Evolutionary conservation across 2,888 invertebrate genomes (phyloP).

Genomic region (Mellilla xanthometata): DNA sequence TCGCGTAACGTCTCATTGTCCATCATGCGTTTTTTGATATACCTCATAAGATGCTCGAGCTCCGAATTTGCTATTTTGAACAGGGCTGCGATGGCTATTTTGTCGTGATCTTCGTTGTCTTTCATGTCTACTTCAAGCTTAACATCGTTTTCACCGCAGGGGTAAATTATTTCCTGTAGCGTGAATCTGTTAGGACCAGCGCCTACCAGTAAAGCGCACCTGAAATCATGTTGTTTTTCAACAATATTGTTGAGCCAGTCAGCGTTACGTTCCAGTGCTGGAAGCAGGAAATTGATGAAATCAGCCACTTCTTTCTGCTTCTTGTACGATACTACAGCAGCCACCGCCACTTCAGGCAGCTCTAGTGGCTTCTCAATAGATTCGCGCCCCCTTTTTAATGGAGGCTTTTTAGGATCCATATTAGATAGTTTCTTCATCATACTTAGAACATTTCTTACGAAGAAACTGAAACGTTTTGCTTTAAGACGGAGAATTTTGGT

Average conservation of each 20-base stretch:
- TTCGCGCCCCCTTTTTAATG: conserved; percentile 44
- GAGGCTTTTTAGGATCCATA: conserved; percentile 47
- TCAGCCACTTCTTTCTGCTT: conserved; percentile 66
- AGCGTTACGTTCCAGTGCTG: conserved; percentile 61
- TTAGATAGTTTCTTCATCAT: conserved; percentile 40
- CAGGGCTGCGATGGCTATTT: conserved; percentile 66
- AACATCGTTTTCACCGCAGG: conserved; percentile 51
- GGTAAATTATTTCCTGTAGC: conserved; percentile 68
- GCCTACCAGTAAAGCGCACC: conserved; percentile 64
- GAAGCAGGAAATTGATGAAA: conserved; percentile 62
- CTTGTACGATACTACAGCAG: conserved; percentile 64
- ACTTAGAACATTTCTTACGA: conserved; percentile 48
- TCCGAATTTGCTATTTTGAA: conserved; percentile 55
- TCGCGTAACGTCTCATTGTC: conserved; percentile 56
- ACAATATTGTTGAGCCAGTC: conserved; percentile 64
- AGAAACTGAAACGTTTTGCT: conserved; percentile 43
- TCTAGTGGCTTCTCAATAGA: conserved; percentile 41
- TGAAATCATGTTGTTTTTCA: conserved; percentile 58
- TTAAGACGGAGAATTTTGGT: conserved; percentile 59
- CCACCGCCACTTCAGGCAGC: conserved; percentile 62
- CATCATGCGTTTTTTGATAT: conserved; percentile 56
- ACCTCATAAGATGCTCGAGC: conserved; percentile 56
- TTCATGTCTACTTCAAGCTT: conserved; percentile 65
- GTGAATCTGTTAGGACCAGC: conserved; percentile 72
- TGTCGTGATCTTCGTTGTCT: conserved; percentile 69